A percentile compares a stretch with the other conserved stretches of the same genome.
Evolutionary conservation across 2,797 vertebrate species (phyloP).

Genomic region (Lithobates pipiens): DNA sequence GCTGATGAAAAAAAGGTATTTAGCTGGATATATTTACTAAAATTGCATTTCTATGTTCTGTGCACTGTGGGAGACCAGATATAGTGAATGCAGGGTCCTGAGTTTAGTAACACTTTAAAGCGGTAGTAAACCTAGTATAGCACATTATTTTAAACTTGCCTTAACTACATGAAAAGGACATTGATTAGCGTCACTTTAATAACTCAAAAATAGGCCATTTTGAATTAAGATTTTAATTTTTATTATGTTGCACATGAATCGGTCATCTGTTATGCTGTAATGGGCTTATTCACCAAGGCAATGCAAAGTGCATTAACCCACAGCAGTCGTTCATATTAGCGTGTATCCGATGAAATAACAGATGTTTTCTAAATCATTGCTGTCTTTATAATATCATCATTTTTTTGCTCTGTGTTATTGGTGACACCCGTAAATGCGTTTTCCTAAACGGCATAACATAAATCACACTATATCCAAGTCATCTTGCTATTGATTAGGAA

Average conservation of each 20-base stretch:
- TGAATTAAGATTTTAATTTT: background rate
- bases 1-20: no score
- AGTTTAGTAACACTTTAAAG: no score
- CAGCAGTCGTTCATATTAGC: no score
- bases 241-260: background rate
- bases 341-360: background rate
- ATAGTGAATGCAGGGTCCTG: no score
- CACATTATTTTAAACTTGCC: no score
- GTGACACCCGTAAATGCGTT: background rate
- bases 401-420: background rate
- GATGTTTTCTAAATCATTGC: background rate
- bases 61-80: no score
- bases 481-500: background rate
- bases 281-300: background rate
- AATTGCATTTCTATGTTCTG: no score
- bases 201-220: background rate
- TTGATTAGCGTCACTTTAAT: no score
- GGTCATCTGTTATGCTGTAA: background rate
- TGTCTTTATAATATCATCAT: background rate
- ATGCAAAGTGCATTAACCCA: background rate
- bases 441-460: background rate
- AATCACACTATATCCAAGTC: background rate
- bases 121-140: no score
- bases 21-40: no score
- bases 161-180: no score